phyloP scores from a whole-genome alignment of 2,113 vertebrate genomes.

The Campylorhamphus procurvoides region DNA sequence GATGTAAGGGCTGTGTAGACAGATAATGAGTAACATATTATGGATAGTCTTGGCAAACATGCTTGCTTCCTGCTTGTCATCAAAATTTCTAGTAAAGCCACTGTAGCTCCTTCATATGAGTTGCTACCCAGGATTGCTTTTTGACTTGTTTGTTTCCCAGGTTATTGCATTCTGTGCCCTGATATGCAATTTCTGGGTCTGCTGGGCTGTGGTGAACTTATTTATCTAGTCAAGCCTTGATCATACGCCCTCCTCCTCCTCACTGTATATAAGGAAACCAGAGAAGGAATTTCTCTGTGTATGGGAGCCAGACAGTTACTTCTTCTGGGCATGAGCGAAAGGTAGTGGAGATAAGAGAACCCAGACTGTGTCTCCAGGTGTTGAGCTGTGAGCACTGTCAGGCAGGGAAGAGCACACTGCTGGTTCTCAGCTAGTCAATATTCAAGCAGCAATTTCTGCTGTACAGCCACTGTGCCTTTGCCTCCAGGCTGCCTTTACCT shows the following conservation, averaged over 20 bases:
- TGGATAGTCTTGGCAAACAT: not conserved
- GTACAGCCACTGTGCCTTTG: not conserved
- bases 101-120: not conserved
- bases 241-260: not conserved
- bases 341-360: not conserved
- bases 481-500: not conserved
- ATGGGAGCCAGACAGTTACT: not conserved
- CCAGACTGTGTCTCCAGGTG: not conserved
- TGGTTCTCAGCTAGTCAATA: not conserved
- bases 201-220: not conserved
- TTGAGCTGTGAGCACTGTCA: not conserved
- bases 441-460: not conserved
- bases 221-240: not conserved
- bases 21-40: not conserved
- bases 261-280: not conserved
- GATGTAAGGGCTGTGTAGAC: not conserved
- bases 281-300: not conserved
- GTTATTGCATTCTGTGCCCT: not conserved
- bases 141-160: not conserved
- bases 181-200: not conserved
- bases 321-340: not conserved
- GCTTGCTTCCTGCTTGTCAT: not conserved
- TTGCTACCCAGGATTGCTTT: not conserved
- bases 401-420: not conserved
- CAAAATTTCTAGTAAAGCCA: not conserved